These are phyloP conservation scores for Euproctis similis DNA, from an alignment of 2,888 invertebrate species.

Conservation along the genomic window DNA sequence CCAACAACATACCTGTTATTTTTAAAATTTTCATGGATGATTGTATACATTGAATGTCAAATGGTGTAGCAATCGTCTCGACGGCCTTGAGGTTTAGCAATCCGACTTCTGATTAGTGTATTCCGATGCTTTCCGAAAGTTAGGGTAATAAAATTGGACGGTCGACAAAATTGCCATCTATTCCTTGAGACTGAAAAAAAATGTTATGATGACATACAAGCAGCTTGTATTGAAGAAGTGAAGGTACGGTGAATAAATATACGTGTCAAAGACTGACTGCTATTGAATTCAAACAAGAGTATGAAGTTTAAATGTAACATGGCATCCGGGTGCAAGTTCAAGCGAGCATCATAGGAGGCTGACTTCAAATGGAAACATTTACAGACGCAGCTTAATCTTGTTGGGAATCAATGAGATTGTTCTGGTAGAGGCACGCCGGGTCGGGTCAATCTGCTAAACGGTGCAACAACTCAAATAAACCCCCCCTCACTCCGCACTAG, in stretches of 20 bases:
- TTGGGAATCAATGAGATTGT: constrained; percentile 62
- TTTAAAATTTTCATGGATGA: too few relatives aligned
- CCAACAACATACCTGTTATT: constrained; percentile 36
- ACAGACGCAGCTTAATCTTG: constrained; percentile 59
- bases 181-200: too few relatives aligned
- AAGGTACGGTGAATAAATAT: too few relatives aligned
- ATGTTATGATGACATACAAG: too few relatives aligned
- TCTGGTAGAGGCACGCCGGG: constrained; percentile 44
- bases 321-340: constrained; percentile 71
- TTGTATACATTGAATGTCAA: constrained; percentile 27
- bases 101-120: too few relatives aligned
- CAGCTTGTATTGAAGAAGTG: too few relatives aligned
- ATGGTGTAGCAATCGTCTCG: too few relatives aligned
- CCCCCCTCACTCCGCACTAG: too few relatives aligned
- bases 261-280: constrained; percentile 40
- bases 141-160: too few relatives aligned
- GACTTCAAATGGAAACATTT: constrained; percentile 63
- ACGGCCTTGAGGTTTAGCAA: too few relatives aligned
- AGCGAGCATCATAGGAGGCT: constrained; percentile 52
- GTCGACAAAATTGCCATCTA: too few relatives aligned
- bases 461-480: constrained; percentile 49
- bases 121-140: too few relatives aligned
- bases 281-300: constrained; percentile 49
- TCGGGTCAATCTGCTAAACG: constrained; percentile 61
- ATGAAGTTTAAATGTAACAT: constrained; percentile 58